Percentiles rank a stretch among this genome's conserved stretches.
Evolutionary conservation across 2,797 vertebrate genomes (phyloP).

Genomic region (Gambelia wislizenii): DNA sequence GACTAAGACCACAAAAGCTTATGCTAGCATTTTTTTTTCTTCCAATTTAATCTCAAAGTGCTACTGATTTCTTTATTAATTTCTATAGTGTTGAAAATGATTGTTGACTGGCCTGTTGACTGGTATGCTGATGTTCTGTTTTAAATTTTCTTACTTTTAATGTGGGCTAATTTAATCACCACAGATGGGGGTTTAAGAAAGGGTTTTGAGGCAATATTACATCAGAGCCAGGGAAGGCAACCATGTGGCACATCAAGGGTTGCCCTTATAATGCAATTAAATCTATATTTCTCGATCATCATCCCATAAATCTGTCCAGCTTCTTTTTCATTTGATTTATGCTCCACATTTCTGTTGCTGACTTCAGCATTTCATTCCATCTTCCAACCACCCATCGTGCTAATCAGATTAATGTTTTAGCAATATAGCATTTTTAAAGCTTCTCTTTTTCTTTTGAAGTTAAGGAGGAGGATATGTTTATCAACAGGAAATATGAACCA

Average conservation of each 20-base stretch:
- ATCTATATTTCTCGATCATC: constrained; percentile 23
- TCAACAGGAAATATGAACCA: constrained; percentile 22
- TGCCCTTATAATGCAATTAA: constrained; percentile 33
- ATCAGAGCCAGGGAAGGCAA: constrained; percentile 17
- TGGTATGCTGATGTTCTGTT: neutral
- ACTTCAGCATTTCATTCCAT: constrained; percentile 39
- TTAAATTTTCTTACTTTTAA: constrained; percentile 15
- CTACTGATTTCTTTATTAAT: neutral
- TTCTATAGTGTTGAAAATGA: neutral
- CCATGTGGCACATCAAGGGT: constrained; percentile 23
- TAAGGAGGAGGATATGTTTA: constrained; percentile 2
- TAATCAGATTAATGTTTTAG: constrained; percentile 51
- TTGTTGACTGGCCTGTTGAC: neutral
- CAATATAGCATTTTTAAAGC: neutral
- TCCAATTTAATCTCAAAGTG: neutral
- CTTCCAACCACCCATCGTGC: neutral
- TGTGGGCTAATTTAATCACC: constrained; percentile 27
- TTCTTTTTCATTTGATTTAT: constrained; percentile 40
- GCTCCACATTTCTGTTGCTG: constrained; percentile 18
- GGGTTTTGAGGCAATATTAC: constrained; percentile 23
- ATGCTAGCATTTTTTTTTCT: no score
- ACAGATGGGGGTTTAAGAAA: constrained; percentile 25
- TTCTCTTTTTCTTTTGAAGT: constrained; percentile 1
- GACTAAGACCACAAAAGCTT: no score
- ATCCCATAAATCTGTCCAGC: constrained; percentile 26